Conservation (phyloP, 2,888 invertebrate species). For the Drosophila vallismaia region DNA sequence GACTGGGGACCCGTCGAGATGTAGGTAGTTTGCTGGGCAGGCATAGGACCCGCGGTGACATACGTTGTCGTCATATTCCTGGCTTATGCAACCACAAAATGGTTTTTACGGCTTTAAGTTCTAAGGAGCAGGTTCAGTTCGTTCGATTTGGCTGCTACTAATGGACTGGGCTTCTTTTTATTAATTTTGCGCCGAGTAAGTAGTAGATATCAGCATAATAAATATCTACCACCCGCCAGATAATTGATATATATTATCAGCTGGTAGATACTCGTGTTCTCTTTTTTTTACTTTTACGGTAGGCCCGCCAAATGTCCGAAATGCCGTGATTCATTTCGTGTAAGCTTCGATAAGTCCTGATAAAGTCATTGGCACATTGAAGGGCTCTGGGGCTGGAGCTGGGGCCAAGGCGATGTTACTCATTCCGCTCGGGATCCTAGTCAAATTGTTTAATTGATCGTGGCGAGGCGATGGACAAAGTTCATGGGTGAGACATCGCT, state of each 20-base stretch:
- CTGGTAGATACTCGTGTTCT: conserved; percentile 35
- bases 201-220: conserved; percentile 38
- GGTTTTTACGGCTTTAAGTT: too few relatives aligned
- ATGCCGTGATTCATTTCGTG: conserved; percentile 23
- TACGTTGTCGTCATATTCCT: conserved; percentile 29
- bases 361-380: conserved; percentile 18
- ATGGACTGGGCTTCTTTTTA: conserved; percentile 33
- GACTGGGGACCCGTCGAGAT: conserved; percentile 24
- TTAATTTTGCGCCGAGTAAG: conserved; percentile 25
- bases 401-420: conserved; percentile 16
- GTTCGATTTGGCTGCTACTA: conserved; percentile 32
- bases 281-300: conserved; percentile 8
- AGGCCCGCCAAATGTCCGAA: conserved; percentile 1
- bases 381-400: conserved; percentile 8
- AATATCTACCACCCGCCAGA: conserved; percentile 34
- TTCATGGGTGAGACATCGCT: conserved; percentile 24
- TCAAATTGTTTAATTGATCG: conserved; percentile 18
- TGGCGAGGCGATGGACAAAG: conserved; percentile 7
- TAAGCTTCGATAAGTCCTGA: conserved; percentile 25
- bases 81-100: conserved; percentile 9
- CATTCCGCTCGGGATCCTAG: conserved; percentile 14
- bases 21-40: conserved; percentile 32
- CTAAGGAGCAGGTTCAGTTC: conserved; percentile 21
- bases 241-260: conserved; percentile 45
- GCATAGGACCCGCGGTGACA: conserved; percentile 25